Percentiles rank a stretch among this genome's conserved stretches.
Evolutionary conservation across 2,797 vertebrate species (phyloP).

Genomic region (Anguilla obscura): DNA sequence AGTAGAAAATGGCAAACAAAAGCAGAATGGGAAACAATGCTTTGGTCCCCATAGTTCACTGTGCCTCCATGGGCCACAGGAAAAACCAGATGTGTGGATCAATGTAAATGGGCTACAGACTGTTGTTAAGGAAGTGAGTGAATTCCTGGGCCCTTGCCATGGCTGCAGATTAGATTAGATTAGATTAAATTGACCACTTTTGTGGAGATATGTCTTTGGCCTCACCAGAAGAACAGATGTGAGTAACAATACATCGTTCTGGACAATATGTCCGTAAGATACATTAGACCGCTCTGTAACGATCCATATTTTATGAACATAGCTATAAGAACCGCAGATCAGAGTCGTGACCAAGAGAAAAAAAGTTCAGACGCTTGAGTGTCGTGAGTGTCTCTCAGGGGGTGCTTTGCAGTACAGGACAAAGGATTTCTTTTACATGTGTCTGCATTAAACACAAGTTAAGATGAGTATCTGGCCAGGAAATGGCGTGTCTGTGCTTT

Average conservation of each 20-base stretch:
- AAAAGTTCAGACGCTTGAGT: neutral
- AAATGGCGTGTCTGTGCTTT: neutral
- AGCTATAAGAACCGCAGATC: neutral
- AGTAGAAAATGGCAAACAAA: no score
- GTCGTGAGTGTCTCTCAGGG: neutral
- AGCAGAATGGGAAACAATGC: no score
- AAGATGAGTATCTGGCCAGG: neutral
- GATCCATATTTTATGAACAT: neutral
- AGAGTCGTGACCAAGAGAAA: neutral
- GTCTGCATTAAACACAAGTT: neutral
- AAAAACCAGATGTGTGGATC: neutral
- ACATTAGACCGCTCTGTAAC: neutral
- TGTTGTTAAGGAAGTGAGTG: neutral
- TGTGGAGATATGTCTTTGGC: neutral
- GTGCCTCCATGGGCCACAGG: neutral
- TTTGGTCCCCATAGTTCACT: no score
- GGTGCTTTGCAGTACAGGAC: neutral
- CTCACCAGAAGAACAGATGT: neutral
- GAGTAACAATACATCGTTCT: neutral
- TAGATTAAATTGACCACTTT: neutral
- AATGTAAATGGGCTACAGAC: neutral
- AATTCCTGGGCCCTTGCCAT: neutral
- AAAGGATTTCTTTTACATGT: neutral
- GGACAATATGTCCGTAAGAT: neutral
- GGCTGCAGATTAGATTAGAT: neutral